Conservation (phyloP, 1,140 invertebrate genomes). For the Drosophila mayri region DNA sequence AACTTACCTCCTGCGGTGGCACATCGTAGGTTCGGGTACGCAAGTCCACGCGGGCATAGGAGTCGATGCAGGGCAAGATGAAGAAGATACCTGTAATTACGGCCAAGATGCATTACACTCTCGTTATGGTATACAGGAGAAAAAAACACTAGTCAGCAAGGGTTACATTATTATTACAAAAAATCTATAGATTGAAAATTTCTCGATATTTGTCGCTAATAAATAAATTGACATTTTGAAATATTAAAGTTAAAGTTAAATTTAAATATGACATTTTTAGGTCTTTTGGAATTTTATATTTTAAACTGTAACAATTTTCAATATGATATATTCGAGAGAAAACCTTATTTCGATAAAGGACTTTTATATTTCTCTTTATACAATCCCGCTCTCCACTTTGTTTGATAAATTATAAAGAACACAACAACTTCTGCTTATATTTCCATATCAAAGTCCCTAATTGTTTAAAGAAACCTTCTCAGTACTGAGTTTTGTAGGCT, state of each 20-base stretch:
- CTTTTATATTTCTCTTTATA: too few species aligned
- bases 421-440: not conserved
- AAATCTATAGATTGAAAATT: not conserved
- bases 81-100: slow-evolving; percentile 94
- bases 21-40: slow-evolving; percentile 97
- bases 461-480: not conserved
- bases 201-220: not conserved
- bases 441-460: too few species aligned
- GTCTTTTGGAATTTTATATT: too few species aligned
- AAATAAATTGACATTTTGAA: not conserved
- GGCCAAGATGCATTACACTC: slow-evolving; percentile 38
- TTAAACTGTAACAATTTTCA: too few species aligned
- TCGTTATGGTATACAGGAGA: slow-evolving; percentile 5
- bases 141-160: slow-evolving; percentile 11
- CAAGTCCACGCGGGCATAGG: slow-evolving; percentile 95
- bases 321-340: too few species aligned
- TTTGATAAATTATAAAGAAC: not conserved
- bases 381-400: not conserved
- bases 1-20: slow-evolving; percentile 95
- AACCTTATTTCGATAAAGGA: too few species aligned
- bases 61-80: slow-evolving; percentile 97
- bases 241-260: too few species aligned
- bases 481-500: not conserved
- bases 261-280: too few species aligned
- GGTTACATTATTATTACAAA: not conserved